Base-by-base conservation (phyloP, 2,888 invertebrate genomes). In the Dryobotodes eremita region DNA sequence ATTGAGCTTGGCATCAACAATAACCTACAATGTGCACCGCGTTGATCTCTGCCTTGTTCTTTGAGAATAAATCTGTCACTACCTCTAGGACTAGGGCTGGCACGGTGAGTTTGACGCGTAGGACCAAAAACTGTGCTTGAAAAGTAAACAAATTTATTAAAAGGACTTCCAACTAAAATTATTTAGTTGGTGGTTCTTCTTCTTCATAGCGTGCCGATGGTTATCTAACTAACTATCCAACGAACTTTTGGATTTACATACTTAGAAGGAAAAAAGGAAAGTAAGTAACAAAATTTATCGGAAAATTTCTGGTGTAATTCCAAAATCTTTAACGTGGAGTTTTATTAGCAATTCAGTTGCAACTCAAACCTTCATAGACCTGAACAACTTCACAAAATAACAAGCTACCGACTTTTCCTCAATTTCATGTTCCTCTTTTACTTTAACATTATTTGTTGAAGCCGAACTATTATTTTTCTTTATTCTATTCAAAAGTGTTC, bases 21-120 rank as follows among this genome's bases (percentile, higher is more conserved):
- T 78, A 76, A 75, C 68, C 46, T 71, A 68, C 78, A 71, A 83
- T 77, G 71, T 75, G 50, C 66, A 50, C 26, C 26, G 66, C 72
- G 78, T 73, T 81, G 81, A 86, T 84, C 80, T 68, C 61, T 64
- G 76, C 46, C 71, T 70, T 77, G 75, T 82, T 73, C 82, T 85
- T 71, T 70, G 50, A 73, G 77, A 84, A 86, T 87, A 87, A 86
- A 87, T 86, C 86, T 82, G 73, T 86, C 78, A 76, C 69, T 69
- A 55, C 26, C 66, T 61, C 36, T 42, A 50, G 36, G 13, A 59
- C 23, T n/a, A 86, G 84, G 87, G 87, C 23, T 87, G 82, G 5
- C 80, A 75, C 3, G 6, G n/a, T 4, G 1, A 15, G 17, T n/a
- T 42, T 55, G 15, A 66, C 46, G 26, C 1, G 15, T 1, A 59